Evolutionary conservation across 2,888 invertebrate species (phyloP), one percentile per base, ranked within the genome.

Genomic region (Ischnura elegans): DNA sequence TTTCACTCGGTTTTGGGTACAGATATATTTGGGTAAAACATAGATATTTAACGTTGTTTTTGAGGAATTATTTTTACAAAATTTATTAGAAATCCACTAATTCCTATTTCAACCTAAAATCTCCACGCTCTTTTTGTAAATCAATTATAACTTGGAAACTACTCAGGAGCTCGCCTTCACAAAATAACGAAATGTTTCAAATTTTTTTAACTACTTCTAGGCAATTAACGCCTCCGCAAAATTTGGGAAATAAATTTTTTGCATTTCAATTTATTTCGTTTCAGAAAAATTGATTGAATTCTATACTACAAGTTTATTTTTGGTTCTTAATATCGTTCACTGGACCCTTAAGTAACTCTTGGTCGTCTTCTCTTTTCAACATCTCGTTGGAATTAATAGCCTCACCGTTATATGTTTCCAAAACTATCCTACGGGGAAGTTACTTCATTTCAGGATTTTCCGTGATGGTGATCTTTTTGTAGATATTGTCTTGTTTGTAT

Each of bases 91-190:
- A n/a, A n/a, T n/a, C n/a, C n/a, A n/a, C 61, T 25, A 6, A 61
- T 61, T 61, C 61, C 5, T 61, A 21, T 61, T 76, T 76, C 13
- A 76, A 36, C 13, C 36, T 36, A 10, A 6, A 66, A 0, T 76
- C 13, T 36, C 36, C 36, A 36, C n/a, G 5, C n/a, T 76, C 36
- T 13, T 36, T 76, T 16, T 10, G 10, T 36, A 76, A 76, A 76
- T 29, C 76, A 76, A 76, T 76, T 76, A 76, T 76, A 76, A 76
- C 76, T 76, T 76, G 29, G 76, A 36, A 76, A 76, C 76, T 76
- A 36, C 36, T 76, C 3, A 6, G 76, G 36, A 76, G 13, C 76
- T 76, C 76, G 29, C 2, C 29, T 76, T 10, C 10, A 76, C 36
- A 2, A 29, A 76, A 10, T 76, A 36, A 76, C 76, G n/a, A 76